Evolutionary conservation across 2,888 invertebrate genomes (phyloP), one percentile per base, ranked within the genome.

Genomic region (Trichopria drosophilae): DNA sequence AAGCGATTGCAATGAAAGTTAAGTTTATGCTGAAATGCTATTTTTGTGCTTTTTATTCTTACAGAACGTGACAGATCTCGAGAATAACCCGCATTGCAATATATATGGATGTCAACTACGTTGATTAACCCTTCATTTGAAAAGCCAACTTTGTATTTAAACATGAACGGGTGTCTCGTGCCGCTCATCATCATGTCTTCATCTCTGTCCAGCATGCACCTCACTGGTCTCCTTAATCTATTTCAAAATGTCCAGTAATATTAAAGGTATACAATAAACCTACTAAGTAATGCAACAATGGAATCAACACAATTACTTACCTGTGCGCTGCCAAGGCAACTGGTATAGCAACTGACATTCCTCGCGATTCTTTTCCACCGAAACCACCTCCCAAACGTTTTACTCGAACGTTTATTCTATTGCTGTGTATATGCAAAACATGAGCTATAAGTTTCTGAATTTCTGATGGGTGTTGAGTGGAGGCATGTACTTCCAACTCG

Each of bases 321-420:
- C 77, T 80, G 59, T 83, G 79, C 5, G 94, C 93, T 6, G 93
- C 90, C 3, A 93, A 73, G 0, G 89, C 88, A 7, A 85, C 85
- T 0, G 91, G 87, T 12, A 90, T 70, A 0, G 86, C 84, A 2
- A 87, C 70, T 4, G 84, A 66, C 53, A 81, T 77, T 4, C 84
- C 81, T 48, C 89, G 80, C 0, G 88, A 85, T 73, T 95, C 93
- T 76, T 96, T 96, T 1, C 95, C 96, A 15, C 96, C 96, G 72
- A 96, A 96, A 13, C 92, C 95, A 15, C 96, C 96, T 1, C 93
- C 95, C 68, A 95, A 79, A 43, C 95, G 81, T 71, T 93, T 93
- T 0, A 89, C 86, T 59, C 84, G 83, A 16, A 85, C 83, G 1
- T 84, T 82, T 10, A 95, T 81, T 65, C 84, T 83, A 65, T 87